Conservation (phyloP, 2,797 vertebrate genomes). For the Phylloscopus collybita region DNA sequence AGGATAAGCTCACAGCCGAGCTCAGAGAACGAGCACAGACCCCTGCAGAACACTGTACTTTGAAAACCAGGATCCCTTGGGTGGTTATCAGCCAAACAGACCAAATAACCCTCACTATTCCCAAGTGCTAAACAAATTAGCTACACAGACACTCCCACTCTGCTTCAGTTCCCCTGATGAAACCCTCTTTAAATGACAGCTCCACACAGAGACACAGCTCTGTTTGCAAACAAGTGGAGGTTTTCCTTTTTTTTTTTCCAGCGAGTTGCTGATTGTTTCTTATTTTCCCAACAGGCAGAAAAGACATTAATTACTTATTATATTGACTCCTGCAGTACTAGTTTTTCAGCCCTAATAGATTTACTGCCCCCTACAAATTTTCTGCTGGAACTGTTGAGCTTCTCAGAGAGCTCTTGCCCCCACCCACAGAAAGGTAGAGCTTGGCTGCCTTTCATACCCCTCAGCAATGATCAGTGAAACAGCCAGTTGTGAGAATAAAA, state of each 20-base stretch:
- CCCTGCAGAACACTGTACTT: not conserved
- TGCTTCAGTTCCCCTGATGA: not conserved
- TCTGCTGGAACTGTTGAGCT: not conserved
- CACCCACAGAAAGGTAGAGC: not conserved
- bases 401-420: not conserved
- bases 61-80: not conserved
- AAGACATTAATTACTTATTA: not conserved
- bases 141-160: not conserved
- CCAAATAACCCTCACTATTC: not conserved
- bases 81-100: not conserved
- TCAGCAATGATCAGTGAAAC: not conserved
- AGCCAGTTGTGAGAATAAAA: not conserved
- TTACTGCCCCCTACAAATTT: not conserved
- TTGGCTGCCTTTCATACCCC: not conserved
- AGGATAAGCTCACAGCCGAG: not conserved
- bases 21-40: not conserved
- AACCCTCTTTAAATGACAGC: not conserved
- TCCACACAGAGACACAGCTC: not conserved
- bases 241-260: not conserved
- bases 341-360: not conserved
- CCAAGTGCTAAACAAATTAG: not conserved
- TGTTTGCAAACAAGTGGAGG: not conserved
- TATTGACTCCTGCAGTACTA: not conserved
- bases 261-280: not conserved
- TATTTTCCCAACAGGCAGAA: not conserved